A percentile compares a stretch with the other conserved stretches of the same genome.
phyloP scores from a whole-genome alignment of 1,140 invertebrate genomes.

The Leptinotarsa lineolata region DNA sequence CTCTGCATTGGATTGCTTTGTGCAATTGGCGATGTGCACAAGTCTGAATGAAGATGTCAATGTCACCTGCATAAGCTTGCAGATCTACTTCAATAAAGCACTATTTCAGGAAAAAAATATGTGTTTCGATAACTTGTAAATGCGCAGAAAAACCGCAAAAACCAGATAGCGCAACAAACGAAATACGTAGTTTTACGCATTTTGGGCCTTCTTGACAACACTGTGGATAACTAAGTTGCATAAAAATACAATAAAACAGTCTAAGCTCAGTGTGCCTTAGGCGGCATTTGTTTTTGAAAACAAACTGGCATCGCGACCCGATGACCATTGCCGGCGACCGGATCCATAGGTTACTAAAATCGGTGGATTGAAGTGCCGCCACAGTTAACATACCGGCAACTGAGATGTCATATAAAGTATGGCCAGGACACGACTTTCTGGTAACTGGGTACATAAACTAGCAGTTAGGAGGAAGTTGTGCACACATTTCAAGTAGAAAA shows the following conservation, averaged over 20 bases:
- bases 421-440: neutral
- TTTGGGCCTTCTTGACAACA: neutral
- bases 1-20: too few relatives aligned
- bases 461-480: neutral
- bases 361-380: conserved; percentile 21
- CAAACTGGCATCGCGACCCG: conserved; percentile 7
- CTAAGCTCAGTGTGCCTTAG: neutral
- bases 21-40: too few relatives aligned
- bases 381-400: neutral
- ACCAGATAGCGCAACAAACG: too few relatives aligned
- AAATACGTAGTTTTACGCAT: too few relatives aligned
- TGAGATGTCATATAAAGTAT: conserved; percentile 17
- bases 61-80: too few relatives aligned
- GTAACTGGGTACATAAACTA: neutral
- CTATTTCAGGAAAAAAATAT: too few relatives aligned
- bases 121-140: too few relatives aligned
- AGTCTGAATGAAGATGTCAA: too few relatives aligned
- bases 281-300: conserved; percentile 24
- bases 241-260: conserved; percentile 25
- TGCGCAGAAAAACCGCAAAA: too few relatives aligned
- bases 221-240: neutral
- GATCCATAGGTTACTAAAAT: conserved; percentile 12
- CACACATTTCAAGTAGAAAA: too few relatives aligned
- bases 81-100: too few relatives aligned
- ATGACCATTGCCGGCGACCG: neutral